phyloP scores from a whole-genome alignment of 2,888 invertebrate genomes.

The Ennomos quercinarius region DNA sequence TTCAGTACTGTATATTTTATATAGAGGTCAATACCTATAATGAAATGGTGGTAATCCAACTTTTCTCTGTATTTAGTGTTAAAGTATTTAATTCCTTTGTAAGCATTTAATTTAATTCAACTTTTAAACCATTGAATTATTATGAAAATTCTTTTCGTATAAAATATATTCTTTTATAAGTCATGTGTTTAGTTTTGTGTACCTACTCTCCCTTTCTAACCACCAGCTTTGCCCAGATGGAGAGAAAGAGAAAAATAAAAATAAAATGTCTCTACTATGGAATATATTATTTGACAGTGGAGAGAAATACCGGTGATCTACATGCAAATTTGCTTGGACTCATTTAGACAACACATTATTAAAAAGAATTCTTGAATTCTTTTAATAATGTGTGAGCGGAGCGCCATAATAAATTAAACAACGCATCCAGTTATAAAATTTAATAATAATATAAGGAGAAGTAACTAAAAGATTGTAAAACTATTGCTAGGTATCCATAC shows the following conservation, averaged over 20 bases:
- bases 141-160: constrained; percentile 32
- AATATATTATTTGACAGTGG: too few relatives aligned
- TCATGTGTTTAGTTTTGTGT: constrained; percentile 2
- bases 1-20: constrained; percentile 16
- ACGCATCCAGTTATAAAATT: constrained; percentile 6
- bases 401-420: constrained; percentile 5
- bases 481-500: neutral
- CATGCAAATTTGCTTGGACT: too few relatives aligned
- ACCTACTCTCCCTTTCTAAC: too few relatives aligned
- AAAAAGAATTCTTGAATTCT: too few relatives aligned
- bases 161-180: constrained; percentile 34
- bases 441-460: constrained; percentile 9
- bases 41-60: constrained; percentile 2
- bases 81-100: constrained; percentile 32
- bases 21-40: constrained; percentile 1
- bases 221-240: too few relatives aligned
- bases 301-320: too few relatives aligned
- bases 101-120: constrained; percentile 37
- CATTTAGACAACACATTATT: too few relatives aligned
- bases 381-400: too few relatives aligned
- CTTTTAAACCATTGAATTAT: constrained; percentile 31
- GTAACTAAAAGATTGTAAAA: constrained; percentile 7
- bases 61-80: constrained; percentile 6
- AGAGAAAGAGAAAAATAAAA: too few relatives aligned
- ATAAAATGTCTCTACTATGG: too few relatives aligned